Conservation (phyloP, 2,113 vertebrate species). For the Tupaia chinensis region DNA sequence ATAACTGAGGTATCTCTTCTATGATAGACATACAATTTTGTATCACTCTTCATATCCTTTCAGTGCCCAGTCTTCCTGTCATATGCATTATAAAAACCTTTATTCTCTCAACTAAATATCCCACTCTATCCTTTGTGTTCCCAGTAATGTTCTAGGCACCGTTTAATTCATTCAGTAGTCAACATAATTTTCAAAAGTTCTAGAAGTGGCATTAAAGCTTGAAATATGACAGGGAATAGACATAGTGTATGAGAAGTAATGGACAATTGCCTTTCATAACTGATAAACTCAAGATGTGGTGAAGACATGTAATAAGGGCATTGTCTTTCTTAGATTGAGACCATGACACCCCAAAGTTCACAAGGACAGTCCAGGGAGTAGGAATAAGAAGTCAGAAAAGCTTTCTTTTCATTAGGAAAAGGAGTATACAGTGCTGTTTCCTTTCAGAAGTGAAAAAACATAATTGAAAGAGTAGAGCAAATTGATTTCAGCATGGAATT, state of each 20-base stretch:
- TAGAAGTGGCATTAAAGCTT: neutral
- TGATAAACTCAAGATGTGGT: neutral
- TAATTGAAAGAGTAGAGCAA: neutral
- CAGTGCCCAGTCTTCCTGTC: neutral
- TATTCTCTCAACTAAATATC: too few species aligned
- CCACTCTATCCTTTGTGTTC: neutral
- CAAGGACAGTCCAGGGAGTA: neutral
- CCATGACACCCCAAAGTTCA: neutral
- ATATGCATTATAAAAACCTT: neutral
- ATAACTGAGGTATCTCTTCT: neutral
- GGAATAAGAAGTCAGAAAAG: neutral
- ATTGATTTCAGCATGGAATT: neutral
- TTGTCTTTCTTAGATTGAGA: neutral
- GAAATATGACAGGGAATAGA: neutral
- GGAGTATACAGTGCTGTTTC: neutral
- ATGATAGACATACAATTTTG: neutral
- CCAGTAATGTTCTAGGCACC: neutral
- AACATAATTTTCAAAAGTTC: neutral
- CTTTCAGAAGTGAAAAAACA: neutral
- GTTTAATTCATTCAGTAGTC: neutral
- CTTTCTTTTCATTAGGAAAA: neutral
- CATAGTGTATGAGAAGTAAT: neutral
- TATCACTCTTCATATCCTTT: neutral
- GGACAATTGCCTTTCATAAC: neutral
- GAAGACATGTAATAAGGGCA: neutral